Evolutionary conservation across 2,797 vertebrate species (phyloP).

Genomic region (Protonibea diacanthus): DNA sequence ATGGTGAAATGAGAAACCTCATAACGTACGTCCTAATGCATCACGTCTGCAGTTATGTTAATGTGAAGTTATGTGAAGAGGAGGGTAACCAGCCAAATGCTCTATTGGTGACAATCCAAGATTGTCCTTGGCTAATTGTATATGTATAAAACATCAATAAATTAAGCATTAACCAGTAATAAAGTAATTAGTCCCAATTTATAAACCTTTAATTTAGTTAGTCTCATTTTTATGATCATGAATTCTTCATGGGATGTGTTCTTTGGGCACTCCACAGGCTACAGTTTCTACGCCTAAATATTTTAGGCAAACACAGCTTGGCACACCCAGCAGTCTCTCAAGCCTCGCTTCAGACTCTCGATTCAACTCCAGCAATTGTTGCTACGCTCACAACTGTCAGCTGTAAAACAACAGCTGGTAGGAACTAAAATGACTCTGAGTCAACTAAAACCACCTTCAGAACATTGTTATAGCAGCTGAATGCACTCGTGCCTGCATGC

Average conservation of each 20-base stretch:
- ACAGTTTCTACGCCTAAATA: conserved; percentile 20
- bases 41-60: conserved; percentile 2
- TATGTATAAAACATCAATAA: background rate
- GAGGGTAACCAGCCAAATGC: background rate
- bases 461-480: background rate
- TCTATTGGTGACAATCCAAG: background rate
- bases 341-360: conserved; percentile 15
- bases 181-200: conserved; percentile 21
- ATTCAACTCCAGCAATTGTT: background rate
- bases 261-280: background rate
- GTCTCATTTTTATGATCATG: conserved; percentile 4
- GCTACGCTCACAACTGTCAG: background rate
- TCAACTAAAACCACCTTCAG: background rate
- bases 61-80: background rate
- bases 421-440: background rate
- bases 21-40: background rate
- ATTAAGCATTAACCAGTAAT: background rate
- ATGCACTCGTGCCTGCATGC: background rate
- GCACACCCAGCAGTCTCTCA: conserved; percentile 2
- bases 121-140: background rate
- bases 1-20: conserved; percentile 10
- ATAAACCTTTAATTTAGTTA: conserved; percentile 24
- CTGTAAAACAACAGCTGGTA: background rate
- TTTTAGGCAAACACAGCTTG: conserved; percentile 16
- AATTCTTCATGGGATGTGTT: background rate